Evolutionary conservation across 37 sponge, comb jelly and placozoan genomes (phyloP).

Genomic region (Mnemiopsis leidyi): DNA sequence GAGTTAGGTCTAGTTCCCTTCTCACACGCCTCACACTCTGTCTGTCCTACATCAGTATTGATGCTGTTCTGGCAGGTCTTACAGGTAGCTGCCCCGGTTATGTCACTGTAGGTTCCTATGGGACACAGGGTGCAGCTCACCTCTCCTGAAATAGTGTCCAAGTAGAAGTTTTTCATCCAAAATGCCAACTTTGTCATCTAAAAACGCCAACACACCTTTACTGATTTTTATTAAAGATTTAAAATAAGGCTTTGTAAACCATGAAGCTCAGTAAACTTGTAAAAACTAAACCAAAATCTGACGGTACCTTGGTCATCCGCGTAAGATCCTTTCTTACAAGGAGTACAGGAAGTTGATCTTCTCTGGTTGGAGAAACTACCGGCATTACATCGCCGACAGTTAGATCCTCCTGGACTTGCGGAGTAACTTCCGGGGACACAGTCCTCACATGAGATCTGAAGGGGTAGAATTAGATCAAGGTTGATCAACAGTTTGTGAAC

Average conservation of each 20-base stretch:
- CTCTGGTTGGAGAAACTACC: neutral
- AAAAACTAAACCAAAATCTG: neutral
- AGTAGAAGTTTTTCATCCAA: too few relatives aligned
- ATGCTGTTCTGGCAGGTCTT: neutral
- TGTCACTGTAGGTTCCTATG: neutral
- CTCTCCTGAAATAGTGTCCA: neutral
- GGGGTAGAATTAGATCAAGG: too few relatives aligned
- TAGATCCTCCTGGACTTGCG: neutral
- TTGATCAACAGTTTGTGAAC: too few relatives aligned
- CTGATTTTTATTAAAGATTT: too few relatives aligned
- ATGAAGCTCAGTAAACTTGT: too few relatives aligned
- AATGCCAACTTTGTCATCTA: too few relatives aligned
- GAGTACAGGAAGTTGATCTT: neutral
- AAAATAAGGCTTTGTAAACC: too few relatives aligned
- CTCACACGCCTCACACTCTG: neutral
- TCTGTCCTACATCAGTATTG: constrained; percentile 40
- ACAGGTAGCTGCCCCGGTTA: neutral
- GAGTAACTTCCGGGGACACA: neutral
- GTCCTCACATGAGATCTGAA: neutral
- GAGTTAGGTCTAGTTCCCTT: constrained; percentile 36
- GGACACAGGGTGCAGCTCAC: neutral
- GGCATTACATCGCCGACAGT: neutral
- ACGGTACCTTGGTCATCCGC: neutral
- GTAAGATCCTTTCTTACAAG: neutral
- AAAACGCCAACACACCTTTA: too few relatives aligned